Conservation (phyloP, 2,113 vertebrate species). For the Myiagra hebetior region DNA sequence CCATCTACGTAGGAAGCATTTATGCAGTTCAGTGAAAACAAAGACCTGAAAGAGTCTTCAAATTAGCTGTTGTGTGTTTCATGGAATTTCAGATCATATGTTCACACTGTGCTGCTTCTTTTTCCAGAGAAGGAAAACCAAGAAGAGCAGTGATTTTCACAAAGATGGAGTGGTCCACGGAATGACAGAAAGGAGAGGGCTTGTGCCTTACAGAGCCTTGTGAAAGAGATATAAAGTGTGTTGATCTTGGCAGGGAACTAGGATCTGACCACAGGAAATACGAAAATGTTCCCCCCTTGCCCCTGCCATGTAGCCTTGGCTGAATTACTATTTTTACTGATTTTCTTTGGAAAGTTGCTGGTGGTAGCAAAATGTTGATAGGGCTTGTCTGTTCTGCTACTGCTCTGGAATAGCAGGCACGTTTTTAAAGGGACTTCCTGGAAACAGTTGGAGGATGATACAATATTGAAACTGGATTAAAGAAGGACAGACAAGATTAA, state of each 20-base stretch:
- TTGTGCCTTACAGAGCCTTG: not conserved
- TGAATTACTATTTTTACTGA: not conserved
- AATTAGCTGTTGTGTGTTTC: not conserved
- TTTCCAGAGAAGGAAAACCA: not conserved
- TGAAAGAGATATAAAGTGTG: not conserved
- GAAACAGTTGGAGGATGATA: not conserved
- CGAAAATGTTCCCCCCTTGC: accelerated
- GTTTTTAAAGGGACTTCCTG: not conserved
- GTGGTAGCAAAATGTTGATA: not conserved
- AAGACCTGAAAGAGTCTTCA: not conserved
- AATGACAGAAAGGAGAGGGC: not conserved
- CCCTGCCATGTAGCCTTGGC: not conserved
- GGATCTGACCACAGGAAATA: accelerated
- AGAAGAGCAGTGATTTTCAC: not conserved
- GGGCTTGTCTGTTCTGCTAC: not conserved
- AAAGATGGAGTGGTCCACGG: not conserved
- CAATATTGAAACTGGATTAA: not conserved
- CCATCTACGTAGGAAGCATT: not conserved
- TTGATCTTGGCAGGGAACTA: not conserved
- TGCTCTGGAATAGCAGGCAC: not conserved
- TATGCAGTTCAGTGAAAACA: not conserved
- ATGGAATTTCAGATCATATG: not conserved
- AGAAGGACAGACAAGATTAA: not conserved
- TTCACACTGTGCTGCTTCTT: not conserved
- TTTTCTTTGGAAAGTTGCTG: not conserved